A percentile compares a stretch with the other conserved stretches of the same genome.
phyloP scores from a whole-genome alignment of 1,140 invertebrate species.

The Chelonus insularis region DNA sequence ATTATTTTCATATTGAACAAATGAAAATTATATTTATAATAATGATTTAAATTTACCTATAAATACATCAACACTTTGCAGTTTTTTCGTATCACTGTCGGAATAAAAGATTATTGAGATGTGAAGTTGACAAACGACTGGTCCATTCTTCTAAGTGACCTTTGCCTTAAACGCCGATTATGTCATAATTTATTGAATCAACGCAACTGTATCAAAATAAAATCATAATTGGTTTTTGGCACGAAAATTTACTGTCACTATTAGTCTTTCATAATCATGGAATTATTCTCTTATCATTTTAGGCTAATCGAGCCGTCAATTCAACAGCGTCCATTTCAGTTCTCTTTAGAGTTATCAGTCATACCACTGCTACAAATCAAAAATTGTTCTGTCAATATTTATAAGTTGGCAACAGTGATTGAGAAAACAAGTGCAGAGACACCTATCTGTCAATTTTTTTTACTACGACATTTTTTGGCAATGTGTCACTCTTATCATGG shows the following conservation, averaged over 20 bases:
- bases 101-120: not conserved
- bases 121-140: conserved; percentile 6
- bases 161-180: not conserved
- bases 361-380: not conserved
- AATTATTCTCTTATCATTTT: not conserved
- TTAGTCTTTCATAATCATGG: not conserved
- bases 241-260: not conserved
- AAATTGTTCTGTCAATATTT: too few relatives aligned
- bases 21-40: not conserved
- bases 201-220: not conserved
- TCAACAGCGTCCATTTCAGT: conserved; percentile 26
- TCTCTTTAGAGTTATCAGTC: not conserved
- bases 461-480: too few relatives aligned
- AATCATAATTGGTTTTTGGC: not conserved
- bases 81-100: not conserved
- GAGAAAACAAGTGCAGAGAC: too few relatives aligned
- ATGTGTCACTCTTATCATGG: too few relatives aligned
- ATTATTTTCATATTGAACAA: not conserved
- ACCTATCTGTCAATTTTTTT: too few relatives aligned
- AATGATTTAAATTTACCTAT: too few relatives aligned
- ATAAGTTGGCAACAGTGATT: too few relatives aligned
- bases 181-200: not conserved
- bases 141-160: conserved; percentile 12
- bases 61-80: not conserved
- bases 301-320: not conserved